Evolutionary conservation across 2,888 invertebrate species (phyloP).

Genomic region (Synanthedon myopaeformis): DNA sequence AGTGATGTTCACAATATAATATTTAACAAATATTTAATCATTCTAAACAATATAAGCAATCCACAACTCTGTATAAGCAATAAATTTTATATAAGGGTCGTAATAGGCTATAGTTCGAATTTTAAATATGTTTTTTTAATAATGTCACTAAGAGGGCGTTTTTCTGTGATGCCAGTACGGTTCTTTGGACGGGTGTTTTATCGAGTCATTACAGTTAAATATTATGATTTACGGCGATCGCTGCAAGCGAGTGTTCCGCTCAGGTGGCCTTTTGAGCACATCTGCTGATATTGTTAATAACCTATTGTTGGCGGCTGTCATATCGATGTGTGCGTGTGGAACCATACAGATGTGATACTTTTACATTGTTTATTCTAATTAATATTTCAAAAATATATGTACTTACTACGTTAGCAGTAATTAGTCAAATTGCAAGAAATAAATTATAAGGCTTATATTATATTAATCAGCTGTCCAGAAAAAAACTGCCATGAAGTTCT

Average conservation of each 20-base stretch:
- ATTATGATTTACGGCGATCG: constrained; percentile 33
- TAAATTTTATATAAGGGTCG: too few relatives aligned
- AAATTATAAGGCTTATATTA: too few relatives aligned
- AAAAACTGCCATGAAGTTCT: too few relatives aligned
- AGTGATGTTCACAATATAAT: too few relatives aligned
- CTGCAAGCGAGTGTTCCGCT: constrained; percentile 29
- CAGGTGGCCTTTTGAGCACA: constrained; percentile 47
- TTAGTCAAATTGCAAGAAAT: too few relatives aligned
- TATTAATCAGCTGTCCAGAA: too few relatives aligned
- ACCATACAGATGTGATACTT: too few relatives aligned
- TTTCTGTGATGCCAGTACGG: constrained; percentile 8
- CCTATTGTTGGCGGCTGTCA: constrained; percentile 41
- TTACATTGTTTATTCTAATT: too few relatives aligned
- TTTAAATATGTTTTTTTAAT: background rate
- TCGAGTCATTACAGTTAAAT: constrained; percentile 4
- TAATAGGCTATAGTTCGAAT: background rate
- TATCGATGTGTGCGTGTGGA: constrained; percentile 6
- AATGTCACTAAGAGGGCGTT: constrained; percentile 4
- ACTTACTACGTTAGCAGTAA: too few relatives aligned
- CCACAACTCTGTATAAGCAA: too few relatives aligned
- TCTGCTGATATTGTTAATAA: constrained; percentile 56
- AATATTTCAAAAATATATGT: too few relatives aligned
- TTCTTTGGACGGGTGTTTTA: constrained; percentile 4
- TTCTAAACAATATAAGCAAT: too few relatives aligned
- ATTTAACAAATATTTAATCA: background rate